Evolutionary conservation across 2,113 vertebrate genomes (phyloP).

Genomic region (Tor tambroides): DNA sequence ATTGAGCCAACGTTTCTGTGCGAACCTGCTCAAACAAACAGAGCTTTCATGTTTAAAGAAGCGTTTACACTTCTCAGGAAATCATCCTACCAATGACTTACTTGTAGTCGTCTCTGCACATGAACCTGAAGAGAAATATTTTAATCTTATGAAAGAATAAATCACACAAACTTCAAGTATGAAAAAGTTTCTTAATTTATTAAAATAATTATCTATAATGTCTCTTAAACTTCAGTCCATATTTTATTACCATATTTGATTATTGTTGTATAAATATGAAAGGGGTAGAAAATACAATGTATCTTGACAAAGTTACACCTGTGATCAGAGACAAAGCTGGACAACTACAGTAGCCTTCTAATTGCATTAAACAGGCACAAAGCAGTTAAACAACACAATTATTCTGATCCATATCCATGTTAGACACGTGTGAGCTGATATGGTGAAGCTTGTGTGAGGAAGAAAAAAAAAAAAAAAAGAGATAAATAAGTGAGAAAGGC

Average conservation of each 20-base stretch:
- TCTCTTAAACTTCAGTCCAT: background rate
- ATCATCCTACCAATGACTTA: background rate
- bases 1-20: background rate
- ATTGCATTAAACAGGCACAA: background rate
- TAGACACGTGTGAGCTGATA: background rate
- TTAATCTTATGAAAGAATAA: background rate
- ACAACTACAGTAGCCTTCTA: background rate
- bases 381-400: background rate
- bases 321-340: background rate
- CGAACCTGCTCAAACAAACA: background rate
- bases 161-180: background rate
- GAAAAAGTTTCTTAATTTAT: background rate
- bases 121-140: background rate
- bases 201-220: background rate
- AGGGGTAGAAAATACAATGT: background rate
- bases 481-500: conserved; percentile 6
- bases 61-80: background rate
- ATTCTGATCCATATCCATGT: background rate
- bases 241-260: background rate
- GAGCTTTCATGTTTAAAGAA: background rate
- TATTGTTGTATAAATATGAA: background rate
- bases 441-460: background rate
- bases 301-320: background rate
- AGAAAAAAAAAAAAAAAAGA: background rate
- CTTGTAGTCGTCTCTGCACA: background rate